These are phyloP conservation scores for Ceratitis capitata DNA, from an alignment of 1,140 invertebrate genomes.

Conservation along the genomic window DNA sequence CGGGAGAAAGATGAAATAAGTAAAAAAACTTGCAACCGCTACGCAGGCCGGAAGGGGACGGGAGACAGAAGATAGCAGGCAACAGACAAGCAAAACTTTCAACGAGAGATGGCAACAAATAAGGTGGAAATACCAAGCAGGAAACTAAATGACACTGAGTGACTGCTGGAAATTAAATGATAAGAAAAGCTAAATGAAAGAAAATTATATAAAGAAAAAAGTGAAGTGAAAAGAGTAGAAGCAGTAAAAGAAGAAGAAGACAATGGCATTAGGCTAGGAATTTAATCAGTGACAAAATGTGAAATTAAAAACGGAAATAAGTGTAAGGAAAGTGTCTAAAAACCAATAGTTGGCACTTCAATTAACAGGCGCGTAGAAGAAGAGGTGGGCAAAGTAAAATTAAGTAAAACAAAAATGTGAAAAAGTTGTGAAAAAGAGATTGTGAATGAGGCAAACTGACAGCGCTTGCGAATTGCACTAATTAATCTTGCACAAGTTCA, in stretches of 20 bases:
- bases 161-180: conserved; percentile 2
- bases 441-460: not conserved
- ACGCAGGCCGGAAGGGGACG: not conserved
- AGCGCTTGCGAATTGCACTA: conserved; percentile 3
- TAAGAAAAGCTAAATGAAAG: not conserved
- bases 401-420: not conserved
- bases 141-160: not conserved
- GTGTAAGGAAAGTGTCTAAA: not conserved
- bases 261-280: not conserved
- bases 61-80: too few species aligned
- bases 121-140: too few species aligned
- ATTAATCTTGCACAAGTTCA: conserved; percentile 22
- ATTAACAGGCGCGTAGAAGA: not conserved
- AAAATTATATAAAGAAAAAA: not conserved
- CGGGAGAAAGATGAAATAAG: not conserved
- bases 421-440: not conserved
- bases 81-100: too few species aligned
- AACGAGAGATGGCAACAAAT: too few species aligned
- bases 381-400: not conserved
- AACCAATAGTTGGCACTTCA: conserved; percentile 32
- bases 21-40: not conserved
- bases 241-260: too few species aligned
- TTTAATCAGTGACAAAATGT: conserved; percentile 25
- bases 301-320: conserved; percentile 31
- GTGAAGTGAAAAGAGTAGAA: not conserved